Base-by-base conservation (phyloP, 2,888 invertebrate species). In the Drosophila colorata region DNA sequence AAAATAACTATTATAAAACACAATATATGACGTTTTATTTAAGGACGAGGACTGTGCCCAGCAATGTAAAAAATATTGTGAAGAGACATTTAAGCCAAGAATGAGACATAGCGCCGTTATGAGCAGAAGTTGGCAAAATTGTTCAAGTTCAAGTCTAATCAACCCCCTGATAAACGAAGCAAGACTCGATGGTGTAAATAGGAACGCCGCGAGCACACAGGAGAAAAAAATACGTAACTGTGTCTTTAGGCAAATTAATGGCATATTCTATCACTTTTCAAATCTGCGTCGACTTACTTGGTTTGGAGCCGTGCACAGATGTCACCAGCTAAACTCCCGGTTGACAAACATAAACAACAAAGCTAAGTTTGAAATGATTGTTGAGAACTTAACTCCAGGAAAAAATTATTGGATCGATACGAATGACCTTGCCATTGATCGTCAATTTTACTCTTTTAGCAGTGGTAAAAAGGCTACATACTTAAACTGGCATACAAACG, bases 181-280 rank as follows among this genome's bases (percentile, higher is more conserved):
- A 2, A 7, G 8, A 25, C 25, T 25, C 25, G 25, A 25, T 25
- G 25, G 25, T 25, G 25, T 7, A 2, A 7, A 0, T 25, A 7
- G 25, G 8, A 5, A 0, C 5, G 2, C 5, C n/a, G 1, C 1
- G 0, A 13, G 33, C 4, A 1, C 7, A n/a, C n/a, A n/a, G 1
- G 13, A 33, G n/a, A 33, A 4, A 33, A 33, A 1, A 5, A n/a
- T 33, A 13, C 4, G 33, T n/a, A n/a, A n/a, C 5, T 13, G n/a
- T 2, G 0, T 13, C n/a, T 33, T 33, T 13, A 33, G 7, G 33
- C 33, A 5, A n/a, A 13, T 33, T n/a, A 6, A 33, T 5, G 33
- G 33, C 33, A 33, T 5, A 33, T 33, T n/a, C 14, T 40, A 40
- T 40, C 16, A 16, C 9, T 9, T 16, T 18, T 4, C 16, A 18